These are phyloP conservation scores for Danaus chrysippus DNA, from an alignment of 2,888 invertebrate genomes.

Conservation along the genomic window DNA sequence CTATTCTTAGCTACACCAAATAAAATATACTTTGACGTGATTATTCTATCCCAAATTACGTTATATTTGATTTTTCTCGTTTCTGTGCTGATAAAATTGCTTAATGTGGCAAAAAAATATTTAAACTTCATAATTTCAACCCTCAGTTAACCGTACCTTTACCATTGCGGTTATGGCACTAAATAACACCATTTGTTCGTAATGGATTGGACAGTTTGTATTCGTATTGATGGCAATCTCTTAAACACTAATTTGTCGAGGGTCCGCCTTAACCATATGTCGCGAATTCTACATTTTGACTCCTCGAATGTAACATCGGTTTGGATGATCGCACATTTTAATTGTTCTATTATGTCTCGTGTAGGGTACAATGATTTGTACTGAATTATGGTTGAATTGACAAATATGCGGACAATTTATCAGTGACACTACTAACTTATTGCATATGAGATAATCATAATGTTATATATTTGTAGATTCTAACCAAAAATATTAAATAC, in stretches of 20 bases:
- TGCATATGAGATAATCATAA: too few species aligned
- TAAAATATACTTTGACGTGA: too few species aligned
- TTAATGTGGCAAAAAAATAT: neutral
- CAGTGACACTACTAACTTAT: too few species aligned
- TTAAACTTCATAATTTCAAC: conserved; percentile 17
- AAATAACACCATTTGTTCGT: conserved; percentile 70
- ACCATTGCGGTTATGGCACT: conserved; percentile 28
- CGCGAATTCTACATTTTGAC: conserved; percentile 41
- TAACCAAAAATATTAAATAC: too few species aligned
- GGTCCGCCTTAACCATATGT: conserved; percentile 61
- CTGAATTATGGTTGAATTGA: conserved; percentile 16
- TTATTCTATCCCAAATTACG: too few species aligned
- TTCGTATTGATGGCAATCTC: conserved; percentile 68
- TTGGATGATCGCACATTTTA: conserved; percentile 50
- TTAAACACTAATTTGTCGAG: conserved; percentile 69
- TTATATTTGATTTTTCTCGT: too few species aligned
- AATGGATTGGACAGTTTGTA: conserved; percentile 68
- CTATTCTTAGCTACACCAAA: too few species aligned
- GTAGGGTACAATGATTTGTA: conserved; percentile 18
- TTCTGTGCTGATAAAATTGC: neutral
- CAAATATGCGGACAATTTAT: conserved; percentile 10
- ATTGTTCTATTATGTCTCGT: conserved; percentile 47
- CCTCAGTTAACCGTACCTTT: conserved; percentile 27
- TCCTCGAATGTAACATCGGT: conserved; percentile 31
- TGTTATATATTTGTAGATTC: too few species aligned